Evolutionary conservation across 2,113 vertebrate species (phyloP), one percentile per base, ranked within the genome.

Genomic region (Pteropus alecto): DNA sequence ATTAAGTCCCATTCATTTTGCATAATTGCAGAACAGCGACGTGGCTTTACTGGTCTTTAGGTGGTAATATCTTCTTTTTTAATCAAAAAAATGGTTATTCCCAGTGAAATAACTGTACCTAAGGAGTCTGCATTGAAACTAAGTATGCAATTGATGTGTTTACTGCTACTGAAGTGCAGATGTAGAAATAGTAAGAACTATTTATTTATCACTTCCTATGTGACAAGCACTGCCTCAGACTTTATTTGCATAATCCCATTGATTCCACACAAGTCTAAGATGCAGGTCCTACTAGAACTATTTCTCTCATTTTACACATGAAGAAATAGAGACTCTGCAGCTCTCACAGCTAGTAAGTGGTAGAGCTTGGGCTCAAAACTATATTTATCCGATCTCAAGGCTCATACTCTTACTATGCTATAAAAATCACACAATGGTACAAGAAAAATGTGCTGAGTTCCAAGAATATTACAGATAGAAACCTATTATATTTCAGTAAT

Each of bases 1-100:
- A 56, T 95, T 78, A 51, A 48, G 70, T 71, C 15, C 19, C 15
- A 87, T 77, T 96, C n/a, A 84, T 90, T 96, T 90, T 78, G 22
- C 61, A 21, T 87, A 67, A 94, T 28, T 95, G 24, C 22, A 87
- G 63, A 71, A 65, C 2, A 38, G 28, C 19, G 93, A 67, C 19
- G 43, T 93, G 43, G n/a, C 26, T 65, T 95, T 90, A 82, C 56
- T 91, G 33, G 7, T 87, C 41, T 93, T 83, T 79, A 90, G 65
- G 24, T 87, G 21, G 13, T 68, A 96, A 87, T 83, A 93, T 81
- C 18, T 78, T 93, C 38, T 51, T 63, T 92, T 81, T 71, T 51
- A 58, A 71, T 65, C 26, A 58, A 73, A 16, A 82, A 86, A 41
- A 87, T 67, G 63, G 46, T 83, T 15, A 77, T 48, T 82, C 16